Evolutionary conservation across 2,888 invertebrate species (phyloP), one percentile per base, ranked within the genome.

Genomic region (Polymixis lichenea): DNA sequence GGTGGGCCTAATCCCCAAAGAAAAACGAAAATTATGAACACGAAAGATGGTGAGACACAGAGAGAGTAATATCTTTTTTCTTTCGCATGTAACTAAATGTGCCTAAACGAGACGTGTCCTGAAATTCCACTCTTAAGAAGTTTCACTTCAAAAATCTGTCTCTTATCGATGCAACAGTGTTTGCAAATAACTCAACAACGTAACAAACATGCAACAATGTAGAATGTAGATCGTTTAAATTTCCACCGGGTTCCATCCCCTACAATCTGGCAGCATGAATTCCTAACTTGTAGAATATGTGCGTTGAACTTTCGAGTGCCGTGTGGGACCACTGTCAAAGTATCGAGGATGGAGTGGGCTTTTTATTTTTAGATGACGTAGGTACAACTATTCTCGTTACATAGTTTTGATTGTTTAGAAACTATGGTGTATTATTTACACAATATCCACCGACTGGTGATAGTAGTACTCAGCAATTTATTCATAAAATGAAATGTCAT

Each of bases 341-440:
- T 58, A 58, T 25, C 56, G 8, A 25, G 56, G 25, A 58, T 58
- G 25, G 17, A 25, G 25, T 25, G 7, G 25, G 25, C 15, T 7
- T 58, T 58, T 17, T 58, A 17, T 25, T 22, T 58, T 25, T 17
- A 8, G 17, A 17, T 17, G 17, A 2, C 56, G 17, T 56, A 32
- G 32, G 4, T 2, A 13, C 17, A 58, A 56, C 15, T 56, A 56
- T n/a, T n/a, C n/a, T n/a, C 55, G 13, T 55, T n/a, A 56, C 7
- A 56, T 13, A 56, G 56, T 56, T 56, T 56, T 25, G n/a, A 56
- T 56, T 56, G 56, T 56, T 56, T 56, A 25, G 25, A 56, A 56
- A 25, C 56, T 56, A n/a, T 55, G 13, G 5, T 55, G 55, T 55
- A 55, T 49, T 2, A 49, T 49, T 49, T 15, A 2, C 15, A 15